Percentiles rank a stretch among this genome's conserved stretches.
These are phyloP conservation scores for Euleptes europaea DNA, from an alignment of 2,113 vertebrate species.

Conservation along the genomic window DNA sequence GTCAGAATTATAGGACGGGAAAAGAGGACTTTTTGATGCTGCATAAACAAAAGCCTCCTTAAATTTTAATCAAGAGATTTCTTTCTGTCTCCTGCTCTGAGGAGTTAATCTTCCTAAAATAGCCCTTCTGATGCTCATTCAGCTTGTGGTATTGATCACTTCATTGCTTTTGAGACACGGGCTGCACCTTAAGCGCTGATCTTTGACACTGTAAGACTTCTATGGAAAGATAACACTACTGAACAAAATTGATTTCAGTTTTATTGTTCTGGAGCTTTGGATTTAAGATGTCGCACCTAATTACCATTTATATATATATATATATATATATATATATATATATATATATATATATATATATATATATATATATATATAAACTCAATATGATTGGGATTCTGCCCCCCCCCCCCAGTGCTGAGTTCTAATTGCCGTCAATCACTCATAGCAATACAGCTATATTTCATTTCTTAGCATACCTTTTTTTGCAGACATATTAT, in stretches of 20 bases:
- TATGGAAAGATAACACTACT: not conserved
- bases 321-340: no score
- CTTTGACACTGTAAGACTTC: slow-evolving; percentile 11
- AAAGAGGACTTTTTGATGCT: not conserved
- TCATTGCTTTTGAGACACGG: slow-evolving; percentile 10
- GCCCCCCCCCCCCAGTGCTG: not conserved
- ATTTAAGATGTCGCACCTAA: not conserved
- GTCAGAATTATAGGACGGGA: not conserved
- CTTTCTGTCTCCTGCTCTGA: not conserved
- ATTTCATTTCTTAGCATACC: rapidly evolving
- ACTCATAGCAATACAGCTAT: not conserved
- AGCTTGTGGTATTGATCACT: not conserved
- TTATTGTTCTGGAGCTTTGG: slow-evolving; percentile 21
- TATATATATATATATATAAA: no score
- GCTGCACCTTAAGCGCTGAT: slow-evolving; percentile 23
- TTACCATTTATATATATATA: not conserved
- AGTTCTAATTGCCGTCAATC: not conserved
- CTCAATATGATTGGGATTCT: not conserved
- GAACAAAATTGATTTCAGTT: slow-evolving; percentile 19
- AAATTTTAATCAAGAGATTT: not conserved
- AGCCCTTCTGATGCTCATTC: slow-evolving; percentile 29
- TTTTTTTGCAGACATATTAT: not conserved
- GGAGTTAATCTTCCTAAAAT: slow-evolving; percentile 33
- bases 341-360: no score
- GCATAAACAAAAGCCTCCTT: not conserved